These are phyloP conservation scores for Panzeria rudis DNA, from an alignment of 2,888 invertebrate species.

Conservation along the genomic window DNA sequence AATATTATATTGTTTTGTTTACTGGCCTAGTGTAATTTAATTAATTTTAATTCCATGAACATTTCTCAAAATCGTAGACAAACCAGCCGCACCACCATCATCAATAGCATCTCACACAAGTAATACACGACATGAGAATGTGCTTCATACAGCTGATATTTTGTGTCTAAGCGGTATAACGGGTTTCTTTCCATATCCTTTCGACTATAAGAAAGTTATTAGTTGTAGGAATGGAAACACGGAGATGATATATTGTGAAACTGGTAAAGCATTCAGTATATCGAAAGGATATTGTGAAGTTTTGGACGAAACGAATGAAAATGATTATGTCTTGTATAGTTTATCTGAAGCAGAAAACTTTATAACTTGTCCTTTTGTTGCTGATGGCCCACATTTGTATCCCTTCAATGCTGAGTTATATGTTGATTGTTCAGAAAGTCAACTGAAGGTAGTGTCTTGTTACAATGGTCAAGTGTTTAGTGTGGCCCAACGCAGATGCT, in stretches of 20 bases:
- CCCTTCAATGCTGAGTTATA: neutral
- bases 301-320: neutral
- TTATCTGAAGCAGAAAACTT: neutral
- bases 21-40: too few relatives aligned
- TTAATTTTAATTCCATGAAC: too few relatives aligned
- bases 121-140: neutral
- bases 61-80: neutral
- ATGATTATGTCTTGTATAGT: neutral
- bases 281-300: neutral
- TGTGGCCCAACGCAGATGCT: neutral
- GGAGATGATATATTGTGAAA: neutral
- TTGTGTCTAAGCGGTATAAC: neutral
- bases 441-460: neutral
- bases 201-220: neutral
- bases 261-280: neutral
- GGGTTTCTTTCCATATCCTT: neutral
- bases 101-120: neutral
- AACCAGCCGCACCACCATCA: neutral
- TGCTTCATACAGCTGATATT: neutral
- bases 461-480: neutral
- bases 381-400: neutral
- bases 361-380: neutral
- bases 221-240: neutral
- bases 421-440: neutral
- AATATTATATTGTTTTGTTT: too few relatives aligned